Base-by-base conservation (phyloP, 2,888 invertebrate genomes). In the Leucoptera coffeella region DNA sequence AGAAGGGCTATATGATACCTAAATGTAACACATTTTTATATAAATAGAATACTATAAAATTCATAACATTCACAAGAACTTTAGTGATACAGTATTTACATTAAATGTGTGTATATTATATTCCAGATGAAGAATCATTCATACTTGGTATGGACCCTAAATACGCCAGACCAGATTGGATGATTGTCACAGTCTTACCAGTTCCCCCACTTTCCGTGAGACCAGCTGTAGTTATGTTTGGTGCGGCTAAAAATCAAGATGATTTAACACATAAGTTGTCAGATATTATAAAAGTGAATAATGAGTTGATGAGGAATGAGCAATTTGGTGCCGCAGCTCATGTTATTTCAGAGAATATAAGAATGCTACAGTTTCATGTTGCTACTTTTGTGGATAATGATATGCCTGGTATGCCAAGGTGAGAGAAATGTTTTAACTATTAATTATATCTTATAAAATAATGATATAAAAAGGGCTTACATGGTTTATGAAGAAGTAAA, bases 261-360 rank as follows among this genome's bases (percentile, higher is more conserved):
- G 99, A 99, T 77, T 79, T 99, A 43, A 99, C 99, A 0, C 97
- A 99, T 62, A 99, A 99, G 65, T 71, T 99, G 29, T 85, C 97
- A 0, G 99, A 99, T 44, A 97, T 99, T 22, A 93, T 99, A 29
- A 99, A 99, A 71, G 77, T 93, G 1, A 99, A 99, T 53, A 96
- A 95, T 56, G 96, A 99, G 53, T 59, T 99, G 30, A 78, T 85
- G 45, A 80, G 91, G 38, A 97, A 99, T 57, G 99, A 99, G 58
- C 85, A 90, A 36, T 86, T 90, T 13, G 99, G 99, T 15, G 96
- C 94, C 4, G 97, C 99, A 0, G 91, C 97, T 12, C 99, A 99
- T 53, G 93, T 99, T 2, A 83, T 99, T 19, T 78, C 85, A 14
- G 99, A 99, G 56, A 97, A 99, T 52, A 90, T 94, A 3, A 92